phyloP scores from a whole-genome alignment of 2,888 invertebrate genomes.

The Caenorhabditis sp. region DNA sequence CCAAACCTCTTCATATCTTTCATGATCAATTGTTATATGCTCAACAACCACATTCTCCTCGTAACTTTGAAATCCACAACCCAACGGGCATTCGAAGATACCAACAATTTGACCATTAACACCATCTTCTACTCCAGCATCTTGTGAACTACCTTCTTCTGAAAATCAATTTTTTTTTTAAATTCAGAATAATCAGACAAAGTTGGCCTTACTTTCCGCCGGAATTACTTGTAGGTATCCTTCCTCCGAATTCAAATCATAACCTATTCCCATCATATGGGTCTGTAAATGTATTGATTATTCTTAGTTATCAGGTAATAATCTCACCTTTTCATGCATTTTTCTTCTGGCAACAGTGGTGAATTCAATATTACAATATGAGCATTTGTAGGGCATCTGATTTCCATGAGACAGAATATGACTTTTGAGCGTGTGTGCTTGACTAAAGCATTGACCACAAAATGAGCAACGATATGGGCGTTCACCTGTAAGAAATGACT shows the following conservation, averaged over 20 bases:
- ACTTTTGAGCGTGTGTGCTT: conserved; percentile 52
- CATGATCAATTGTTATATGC: conserved; percentile 33
- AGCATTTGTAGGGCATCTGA: conserved; percentile 55
- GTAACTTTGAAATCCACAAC: conserved; percentile 35
- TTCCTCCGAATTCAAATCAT: background rate
- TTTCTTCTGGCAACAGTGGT: conserved; percentile 15
- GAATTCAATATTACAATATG: conserved; percentile 47
- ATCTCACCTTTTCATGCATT: conserved; percentile 41
- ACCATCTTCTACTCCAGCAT: background rate
- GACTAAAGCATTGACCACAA: conserved; percentile 51
- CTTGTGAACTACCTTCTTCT: background rate
- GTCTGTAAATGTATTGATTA: background rate
- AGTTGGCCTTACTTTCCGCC: background rate
- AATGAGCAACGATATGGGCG: conserved; percentile 42
- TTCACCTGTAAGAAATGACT: conserved; percentile 28
- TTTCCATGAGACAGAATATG: conserved; percentile 46
- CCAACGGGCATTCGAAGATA: conserved; percentile 25
- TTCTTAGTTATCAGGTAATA: background rate
- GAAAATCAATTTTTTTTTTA: no score
- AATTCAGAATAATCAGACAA: background rate
- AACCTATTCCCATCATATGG: background rate
- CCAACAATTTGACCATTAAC: background rate
- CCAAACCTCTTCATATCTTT: conserved; percentile 15
- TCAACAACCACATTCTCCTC: conserved; percentile 30
- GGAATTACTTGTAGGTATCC: background rate